Conservation (phyloP, 1,140 invertebrate species). For the Tetraneura akinire region DNA sequence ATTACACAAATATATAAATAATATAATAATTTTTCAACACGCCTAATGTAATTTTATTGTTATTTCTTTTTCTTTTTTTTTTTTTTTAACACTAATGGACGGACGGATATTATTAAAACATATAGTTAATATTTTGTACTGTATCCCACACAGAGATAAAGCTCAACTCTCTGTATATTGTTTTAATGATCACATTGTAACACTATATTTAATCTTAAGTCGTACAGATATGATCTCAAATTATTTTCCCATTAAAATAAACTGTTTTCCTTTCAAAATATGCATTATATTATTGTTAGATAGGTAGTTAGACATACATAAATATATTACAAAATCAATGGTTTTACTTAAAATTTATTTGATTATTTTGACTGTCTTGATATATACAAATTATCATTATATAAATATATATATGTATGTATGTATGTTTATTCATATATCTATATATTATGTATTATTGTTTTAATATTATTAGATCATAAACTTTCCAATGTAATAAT, state of each 20-base stretch:
- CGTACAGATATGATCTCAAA: constrained; percentile 41
- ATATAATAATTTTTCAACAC: too few relatives aligned
- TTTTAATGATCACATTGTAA: constrained; percentile 15
- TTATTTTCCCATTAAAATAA: neutral
- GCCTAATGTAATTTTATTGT: neutral
- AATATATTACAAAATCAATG: constrained; percentile 25
- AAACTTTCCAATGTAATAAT: neutral
- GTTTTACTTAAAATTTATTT: too few relatives aligned
- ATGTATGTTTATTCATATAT: neutral
- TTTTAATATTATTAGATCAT: neutral
- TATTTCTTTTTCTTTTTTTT: neutral
- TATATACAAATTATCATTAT: constrained; percentile 1
- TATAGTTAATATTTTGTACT: neutral
- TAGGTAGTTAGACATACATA: too few relatives aligned
- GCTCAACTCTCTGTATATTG: neutral
- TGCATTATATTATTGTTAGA: constrained; percentile 9
- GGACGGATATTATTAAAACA: constrained; percentile 8
- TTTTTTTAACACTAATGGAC: neutral
- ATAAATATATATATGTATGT: neutral
- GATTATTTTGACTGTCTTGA: neutral
- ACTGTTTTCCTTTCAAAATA: neutral
- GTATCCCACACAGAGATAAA: neutral
- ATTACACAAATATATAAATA: neutral
- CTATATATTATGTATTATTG: neutral
- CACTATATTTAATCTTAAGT: neutral